These are phyloP conservation scores for Eurystomus gularis DNA, from an alignment of 2,113 vertebrate genomes.

Conservation along the genomic window DNA sequence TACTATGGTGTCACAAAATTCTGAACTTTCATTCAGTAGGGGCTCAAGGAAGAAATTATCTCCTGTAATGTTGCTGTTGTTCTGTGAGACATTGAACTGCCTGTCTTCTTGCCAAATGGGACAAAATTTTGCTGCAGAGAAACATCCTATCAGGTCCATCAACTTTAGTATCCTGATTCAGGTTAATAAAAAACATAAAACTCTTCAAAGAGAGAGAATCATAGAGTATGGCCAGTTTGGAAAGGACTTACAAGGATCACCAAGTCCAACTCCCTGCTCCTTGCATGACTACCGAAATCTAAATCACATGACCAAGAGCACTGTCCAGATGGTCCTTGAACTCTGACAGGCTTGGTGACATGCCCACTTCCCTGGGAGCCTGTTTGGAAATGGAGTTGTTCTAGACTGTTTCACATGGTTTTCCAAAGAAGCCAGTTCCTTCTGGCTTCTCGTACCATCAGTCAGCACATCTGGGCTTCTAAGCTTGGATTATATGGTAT, in stretches of 20 bases:
- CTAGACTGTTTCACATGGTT: background rate
- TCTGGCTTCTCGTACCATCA: background rate
- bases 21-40: background rate
- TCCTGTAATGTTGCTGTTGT: background rate
- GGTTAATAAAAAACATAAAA: background rate
- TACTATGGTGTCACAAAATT: background rate
- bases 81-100: background rate
- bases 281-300: background rate
- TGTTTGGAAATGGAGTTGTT: background rate
- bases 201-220: background rate
- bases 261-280: background rate
- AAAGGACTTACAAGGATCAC: background rate
- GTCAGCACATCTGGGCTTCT: background rate
- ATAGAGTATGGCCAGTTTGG: background rate
- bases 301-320: background rate
- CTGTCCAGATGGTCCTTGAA: background rate
- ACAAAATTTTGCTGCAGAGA: background rate
- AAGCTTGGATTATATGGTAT: background rate
- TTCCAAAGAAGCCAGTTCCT: background rate
- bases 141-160: background rate
- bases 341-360: fast-evolving
- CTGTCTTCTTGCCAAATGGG: background rate
- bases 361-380: background rate
- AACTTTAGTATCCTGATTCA: background rate
- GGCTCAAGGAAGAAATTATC: background rate